phyloP scores from a whole-genome alignment of 2,797 vertebrate species.

The Lemur catta region DNA sequence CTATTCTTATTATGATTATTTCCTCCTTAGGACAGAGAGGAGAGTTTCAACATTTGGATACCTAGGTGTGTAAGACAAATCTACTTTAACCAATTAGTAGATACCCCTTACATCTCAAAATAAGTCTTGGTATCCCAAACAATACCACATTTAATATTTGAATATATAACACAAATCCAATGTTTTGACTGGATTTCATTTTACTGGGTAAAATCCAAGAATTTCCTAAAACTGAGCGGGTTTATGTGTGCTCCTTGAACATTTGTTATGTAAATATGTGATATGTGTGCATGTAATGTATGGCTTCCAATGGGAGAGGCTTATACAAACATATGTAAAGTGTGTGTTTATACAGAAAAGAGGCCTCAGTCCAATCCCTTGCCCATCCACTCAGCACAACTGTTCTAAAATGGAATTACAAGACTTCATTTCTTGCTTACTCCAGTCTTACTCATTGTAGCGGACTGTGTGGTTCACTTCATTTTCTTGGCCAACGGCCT shows the following conservation, averaged over 20 bases:
- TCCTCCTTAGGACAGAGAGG: neutral
- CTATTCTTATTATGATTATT: neutral
- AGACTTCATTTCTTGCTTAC: neutral
- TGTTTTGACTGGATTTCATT: neutral
- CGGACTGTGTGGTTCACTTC: neutral
- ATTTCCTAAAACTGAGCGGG: neutral
- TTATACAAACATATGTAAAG: neutral
- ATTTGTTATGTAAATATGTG: neutral
- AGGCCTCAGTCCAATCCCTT: neutral
- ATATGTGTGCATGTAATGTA: neutral
- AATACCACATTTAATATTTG: neutral
- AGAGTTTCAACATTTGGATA: neutral
- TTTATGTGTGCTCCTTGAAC: neutral
- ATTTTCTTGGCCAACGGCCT: neutral
- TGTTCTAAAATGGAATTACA: neutral
- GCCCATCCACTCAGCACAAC: neutral
- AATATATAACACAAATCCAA: neutral
- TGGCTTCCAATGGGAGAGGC: neutral
- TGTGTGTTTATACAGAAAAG: neutral
- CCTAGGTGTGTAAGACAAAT: neutral
- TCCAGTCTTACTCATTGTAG: neutral
- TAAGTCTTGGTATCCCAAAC: neutral
- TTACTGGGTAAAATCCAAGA: neutral
- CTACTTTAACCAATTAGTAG: neutral
- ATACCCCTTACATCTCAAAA: neutral